Base-by-base conservation (phyloP, 2,888 invertebrate species). In the Pristionchus arcanus region DNA sequence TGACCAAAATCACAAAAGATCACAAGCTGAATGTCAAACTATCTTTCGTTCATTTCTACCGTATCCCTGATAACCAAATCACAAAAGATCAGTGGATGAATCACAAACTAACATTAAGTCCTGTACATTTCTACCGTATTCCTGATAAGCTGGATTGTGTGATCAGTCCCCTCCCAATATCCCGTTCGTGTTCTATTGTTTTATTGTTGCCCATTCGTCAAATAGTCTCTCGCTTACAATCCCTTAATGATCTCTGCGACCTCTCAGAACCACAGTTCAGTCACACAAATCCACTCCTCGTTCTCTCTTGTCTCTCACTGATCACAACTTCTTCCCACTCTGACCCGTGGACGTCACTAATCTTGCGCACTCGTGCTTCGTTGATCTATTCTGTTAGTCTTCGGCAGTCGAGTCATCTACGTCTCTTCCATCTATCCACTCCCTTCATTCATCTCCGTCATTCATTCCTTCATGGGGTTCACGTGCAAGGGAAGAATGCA, bases 281-380 rank as follows among this genome's bases (percentile, higher is more conserved):
- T 68, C n/a, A 68, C 68, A 68, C 16, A 19, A 1, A 55, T 55
- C 55, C 55, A 19, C 55, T 55, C 55, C 66, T 13, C 66, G n/a
- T 28, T n/a, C n/a, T 28, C n/a, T 16, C 34, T 31, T 28, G 16
- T 71, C 31, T 71, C 55, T 55, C 55, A 49, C 55, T 68, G 15
- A 21, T 77, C 77, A 21, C 37, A 37, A 15, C 13, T 13, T 11
- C 4, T 77, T 34, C 55, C 55, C 15, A 9, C 21, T 59, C 84
- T 84, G 55, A 19, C 21, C 84, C 31, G 1, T 42, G 28, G 28
- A 13, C 84, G 84, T 84, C 84, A 84, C 28, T 25, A 49, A 84
- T 84, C 55, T 84, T 55, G 11, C 55, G 84, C 31, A 31, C 55
- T 59, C 49, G 71, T 71, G 77, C 19, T 42, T 77, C 37, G 77